Percentiles rank a stretch among this genome's conserved stretches.
phyloP scores from a whole-genome alignment of 1,140 invertebrate genomes.

The Chionoecetes opilio region DNA sequence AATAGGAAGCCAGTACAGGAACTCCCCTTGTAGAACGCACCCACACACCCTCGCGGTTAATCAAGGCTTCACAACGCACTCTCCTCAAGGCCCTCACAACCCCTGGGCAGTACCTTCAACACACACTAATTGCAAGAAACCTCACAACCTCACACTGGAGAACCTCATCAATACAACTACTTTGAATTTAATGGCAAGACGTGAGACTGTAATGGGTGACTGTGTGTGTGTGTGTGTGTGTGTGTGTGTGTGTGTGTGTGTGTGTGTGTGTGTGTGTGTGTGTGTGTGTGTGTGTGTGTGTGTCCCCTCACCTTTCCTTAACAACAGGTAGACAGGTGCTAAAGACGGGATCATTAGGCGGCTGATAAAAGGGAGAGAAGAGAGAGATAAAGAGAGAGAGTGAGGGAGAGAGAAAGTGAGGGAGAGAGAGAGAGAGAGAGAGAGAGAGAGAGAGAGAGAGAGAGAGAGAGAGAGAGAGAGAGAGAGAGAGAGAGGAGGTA shows the following conservation, averaged over 20 bases:
- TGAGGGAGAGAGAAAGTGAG: neutral
- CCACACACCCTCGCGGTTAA: neutral
- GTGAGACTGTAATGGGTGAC: neutral
- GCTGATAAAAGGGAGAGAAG: neutral
- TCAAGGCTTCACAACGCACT: neutral
- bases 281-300: too few relatives aligned
- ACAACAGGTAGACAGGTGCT: neutral
- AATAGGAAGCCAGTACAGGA: neutral
- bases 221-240: too few relatives aligned
- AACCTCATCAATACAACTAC: constrained; percentile 7
- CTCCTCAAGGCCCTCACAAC: neutral
- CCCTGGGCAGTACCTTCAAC: too few relatives aligned
- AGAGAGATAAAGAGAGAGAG: neutral
- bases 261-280: too few relatives aligned
- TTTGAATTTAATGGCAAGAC: neutral
- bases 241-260: too few relatives aligned
- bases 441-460: neutral
- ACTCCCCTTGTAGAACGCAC: neutral
- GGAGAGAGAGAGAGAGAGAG: neutral
- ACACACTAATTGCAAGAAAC: constrained; percentile 1
- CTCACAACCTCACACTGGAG: neutral
- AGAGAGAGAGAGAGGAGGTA: neutral
- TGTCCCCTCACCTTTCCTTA: neutral
- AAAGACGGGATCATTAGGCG: constrained; percentile 27
- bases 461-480: neutral